phyloP scores from a whole-genome alignment of 2,113 vertebrate species.

The Oryctolagus cuniculus region mOryCun1.1 NC_091442.1:107551501-107552000 shows the following conservation, averaged over 20 bases:
- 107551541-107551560: constrained; percentile 21
- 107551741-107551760: not conserved
- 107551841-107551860: too few species aligned
- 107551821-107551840: too few species aligned
- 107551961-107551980: too few species aligned
- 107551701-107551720: not conserved
- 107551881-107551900: too few species aligned
- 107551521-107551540: not conserved
- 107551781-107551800: not conserved
- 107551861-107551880: too few species aligned
- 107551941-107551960: too few species aligned
- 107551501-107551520: not conserved
- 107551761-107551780: not conserved
- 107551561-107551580: not conserved
- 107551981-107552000: too few species aligned
- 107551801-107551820: not conserved
- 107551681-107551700: not conserved
- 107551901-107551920: too few species aligned
- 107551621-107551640: not conserved
- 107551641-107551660: not conserved
- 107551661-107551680: not conserved
- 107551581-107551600: not conserved
- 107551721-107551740: not conserved
- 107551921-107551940: too few species aligned
- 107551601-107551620: not conserved